Percentiles rank a stretch among this genome's conserved stretches.
phyloP scores from a whole-genome alignment of 2,113 vertebrate genomes.

The Poecile atricapillus region DNA sequence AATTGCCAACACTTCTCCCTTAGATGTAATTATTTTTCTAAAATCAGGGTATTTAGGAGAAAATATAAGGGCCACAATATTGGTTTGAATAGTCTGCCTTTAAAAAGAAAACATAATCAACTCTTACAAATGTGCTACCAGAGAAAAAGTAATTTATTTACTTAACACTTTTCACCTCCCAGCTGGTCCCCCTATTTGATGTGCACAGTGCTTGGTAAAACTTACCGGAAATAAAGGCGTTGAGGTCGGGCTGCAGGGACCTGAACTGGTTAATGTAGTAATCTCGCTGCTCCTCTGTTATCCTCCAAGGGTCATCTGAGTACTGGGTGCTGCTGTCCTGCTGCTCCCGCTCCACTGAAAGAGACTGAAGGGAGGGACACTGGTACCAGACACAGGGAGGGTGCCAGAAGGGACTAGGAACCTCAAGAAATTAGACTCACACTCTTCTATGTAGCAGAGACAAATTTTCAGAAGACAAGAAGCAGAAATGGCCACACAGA shows the following conservation, averaged over 20 bases:
- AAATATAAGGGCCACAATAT: background rate
- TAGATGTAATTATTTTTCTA: background rate
- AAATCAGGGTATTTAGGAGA: background rate
- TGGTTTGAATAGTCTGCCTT: background rate
- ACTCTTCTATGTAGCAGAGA: background rate
- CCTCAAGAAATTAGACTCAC: background rate
- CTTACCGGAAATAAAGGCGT: conserved; percentile 88
- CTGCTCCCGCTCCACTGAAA: conserved; percentile 78
- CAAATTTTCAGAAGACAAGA: background rate
- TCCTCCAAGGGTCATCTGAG: conserved; percentile 91
- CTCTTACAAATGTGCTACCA: background rate
- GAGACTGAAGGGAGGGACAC: conserved; percentile 59
- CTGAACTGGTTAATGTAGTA: conserved; percentile 94
- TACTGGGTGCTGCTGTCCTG: conserved; percentile 74
- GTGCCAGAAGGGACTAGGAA: background rate
- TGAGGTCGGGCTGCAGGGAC: conserved; percentile 88
- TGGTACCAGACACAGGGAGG: background rate
- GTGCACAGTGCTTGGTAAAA: accelerated
- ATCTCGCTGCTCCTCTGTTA: conserved; percentile 92
- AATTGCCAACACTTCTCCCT: background rate
- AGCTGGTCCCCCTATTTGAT: background rate
- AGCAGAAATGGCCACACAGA: background rate
- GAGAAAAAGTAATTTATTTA: background rate
- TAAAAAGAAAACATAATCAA: background rate
- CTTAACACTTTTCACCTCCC: background rate